Percentiles rank a stretch among this genome's conserved stretches.
These are phyloP conservation scores for Microtus californicus DNA, from an alignment of 2,797 vertebrate genomes.

Conservation along the genomic window DNA sequence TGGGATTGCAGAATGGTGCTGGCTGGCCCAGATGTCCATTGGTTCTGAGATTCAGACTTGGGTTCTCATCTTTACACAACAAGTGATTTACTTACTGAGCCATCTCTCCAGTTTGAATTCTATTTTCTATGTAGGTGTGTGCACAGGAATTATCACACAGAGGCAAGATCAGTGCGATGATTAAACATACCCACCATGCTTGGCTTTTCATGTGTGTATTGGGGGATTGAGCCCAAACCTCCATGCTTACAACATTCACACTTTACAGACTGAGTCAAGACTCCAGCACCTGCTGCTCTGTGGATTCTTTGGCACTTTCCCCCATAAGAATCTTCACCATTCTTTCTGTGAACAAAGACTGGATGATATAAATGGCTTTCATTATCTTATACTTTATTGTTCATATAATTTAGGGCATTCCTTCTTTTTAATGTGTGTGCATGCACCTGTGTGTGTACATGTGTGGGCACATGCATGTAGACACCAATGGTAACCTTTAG, in stretches of 20 bases:
- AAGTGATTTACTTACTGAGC: not conserved
- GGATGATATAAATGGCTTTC: not conserved
- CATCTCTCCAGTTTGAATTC: not conserved
- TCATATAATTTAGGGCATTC: not conserved
- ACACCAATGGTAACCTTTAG: not conserved
- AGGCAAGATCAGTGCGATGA: not conserved
- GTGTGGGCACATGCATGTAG: not conserved
- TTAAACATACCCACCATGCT: not conserved
- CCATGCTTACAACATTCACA: not conserved
- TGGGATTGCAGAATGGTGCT: not conserved
- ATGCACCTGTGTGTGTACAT: too few relatives aligned
- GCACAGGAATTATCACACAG: not conserved
- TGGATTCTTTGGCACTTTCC: not conserved
- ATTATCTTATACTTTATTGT: not conserved
- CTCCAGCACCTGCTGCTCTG: not conserved
- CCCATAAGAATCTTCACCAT: not conserved
- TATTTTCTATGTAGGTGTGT: not conserved
- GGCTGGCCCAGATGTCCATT: too few relatives aligned
- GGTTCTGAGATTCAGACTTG: not conserved
- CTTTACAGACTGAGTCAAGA: not conserved
- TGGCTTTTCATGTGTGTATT: not conserved
- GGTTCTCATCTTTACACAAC: too few relatives aligned
- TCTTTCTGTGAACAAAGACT: not conserved
- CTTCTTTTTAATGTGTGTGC: not conserved
- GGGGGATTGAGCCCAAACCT: not conserved